These are phyloP conservation scores for Chirona hameri DNA, from an alignment of 2,888 invertebrate species.

Conservation along the genomic window DNA sequence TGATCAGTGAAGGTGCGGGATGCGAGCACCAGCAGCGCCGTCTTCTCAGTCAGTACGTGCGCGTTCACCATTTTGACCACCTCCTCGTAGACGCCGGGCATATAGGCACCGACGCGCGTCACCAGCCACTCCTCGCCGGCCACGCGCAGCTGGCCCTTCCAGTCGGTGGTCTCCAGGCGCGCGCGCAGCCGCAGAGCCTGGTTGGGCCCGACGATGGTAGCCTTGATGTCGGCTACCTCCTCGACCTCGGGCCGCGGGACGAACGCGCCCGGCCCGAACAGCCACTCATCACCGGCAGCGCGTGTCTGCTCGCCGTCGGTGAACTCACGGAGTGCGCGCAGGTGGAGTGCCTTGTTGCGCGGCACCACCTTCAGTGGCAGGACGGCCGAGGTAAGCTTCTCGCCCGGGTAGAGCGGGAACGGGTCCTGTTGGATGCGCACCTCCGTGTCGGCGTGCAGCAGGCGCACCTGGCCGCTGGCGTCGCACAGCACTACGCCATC, in stretches of 20 bases:
- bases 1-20: conserved; percentile 51
- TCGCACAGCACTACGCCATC: conserved; percentile 47
- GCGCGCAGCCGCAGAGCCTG: conserved; percentile 51
- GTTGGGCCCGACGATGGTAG: conserved; percentile 50
- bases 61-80: conserved; percentile 51
- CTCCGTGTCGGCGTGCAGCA: conserved; percentile 52
- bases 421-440: conserved; percentile 50
- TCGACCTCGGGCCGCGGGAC: conserved; percentile 51
- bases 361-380: conserved; percentile 47
- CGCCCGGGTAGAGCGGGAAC: conserved; percentile 53
- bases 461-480: conserved; percentile 47
- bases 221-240: conserved; percentile 48
- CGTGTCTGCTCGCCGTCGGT: conserved; percentile 45
- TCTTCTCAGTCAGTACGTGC: conserved; percentile 52
- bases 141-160: conserved; percentile 43
- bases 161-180: conserved; percentile 48
- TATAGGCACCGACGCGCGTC: conserved; percentile 50
- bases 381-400: conserved; percentile 41
- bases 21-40: conserved; percentile 47
- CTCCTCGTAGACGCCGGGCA: conserved; percentile 54
- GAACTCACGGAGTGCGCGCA: conserved; percentile 50
- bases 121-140: conserved; percentile 53
- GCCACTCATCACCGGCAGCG: conserved; percentile 53
- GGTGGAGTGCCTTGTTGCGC: conserved; percentile 50
- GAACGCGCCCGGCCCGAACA: conserved; percentile 52